Base-by-base conservation (phyloP, 2,113 vertebrate species). In the Hippocampus comes region DNA sequence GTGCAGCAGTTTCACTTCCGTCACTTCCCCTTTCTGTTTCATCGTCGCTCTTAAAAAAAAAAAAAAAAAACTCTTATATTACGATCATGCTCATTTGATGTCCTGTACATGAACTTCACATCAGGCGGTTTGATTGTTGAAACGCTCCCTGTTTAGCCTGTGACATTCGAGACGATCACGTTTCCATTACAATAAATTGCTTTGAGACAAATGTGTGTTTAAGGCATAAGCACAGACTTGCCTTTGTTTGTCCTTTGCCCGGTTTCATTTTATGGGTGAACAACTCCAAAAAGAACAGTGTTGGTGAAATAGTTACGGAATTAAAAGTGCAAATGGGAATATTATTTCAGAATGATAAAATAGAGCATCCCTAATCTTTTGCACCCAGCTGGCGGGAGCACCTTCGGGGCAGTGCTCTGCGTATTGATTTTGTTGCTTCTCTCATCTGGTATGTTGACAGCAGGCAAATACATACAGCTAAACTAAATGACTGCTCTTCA, bases 21-120 rank as follows among this genome's bases (percentile, higher is more conserved):
- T 83, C 78, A 77, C 89, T 91, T 91, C 90, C 82, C 67, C 72
- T 90, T 91, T 85, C 69, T 63, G 63, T 23, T 3, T 71, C 83
- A 41, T n/a, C 1, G 21, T 23, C 56, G 17, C 43, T 68, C 18
- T 48, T 63, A 72, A 75, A 76, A 70, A 67, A 3, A 23, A 43
- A 72, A 46, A 78, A 70, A 63, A 20, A 11, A 38, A 41, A 20
- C 17, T 63, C 18, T 38, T 41, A 21, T 30, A 63, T 38, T 1
- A 34, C 30, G 17, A 34, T 57, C 23, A 25, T 61, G 53, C 69
- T 69, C 43, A 38, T 21, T 38, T 42, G 75, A n/a, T 34, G 64
- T 17, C 27, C 7, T 63, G 41, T 42, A 42, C 34, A n/a, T n/a
- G 61, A 63, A 20, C 61, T 63, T 42, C 10, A n/a, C 61, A 41